Evolutionary conservation across 2,113 vertebrate species (phyloP), one percentile per base, ranked within the genome.

Genomic region (Gambusia holbrooki): DNA sequence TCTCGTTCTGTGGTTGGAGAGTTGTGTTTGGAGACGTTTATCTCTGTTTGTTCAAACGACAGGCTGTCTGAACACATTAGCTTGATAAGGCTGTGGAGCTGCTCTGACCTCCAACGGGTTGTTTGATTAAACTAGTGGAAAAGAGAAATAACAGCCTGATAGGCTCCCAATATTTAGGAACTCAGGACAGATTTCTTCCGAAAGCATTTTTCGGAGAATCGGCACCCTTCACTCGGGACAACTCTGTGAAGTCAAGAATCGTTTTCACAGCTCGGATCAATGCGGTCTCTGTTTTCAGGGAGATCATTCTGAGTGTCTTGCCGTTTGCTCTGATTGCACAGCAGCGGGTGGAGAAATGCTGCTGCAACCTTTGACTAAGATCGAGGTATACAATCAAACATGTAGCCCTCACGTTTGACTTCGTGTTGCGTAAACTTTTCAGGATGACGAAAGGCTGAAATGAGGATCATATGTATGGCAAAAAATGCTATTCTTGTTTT

Each of bases 331-430:
- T 35, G 45, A 27, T 27, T 5, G 29, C 27, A 2, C 33, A 65
- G 45, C 42, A 65, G 48, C 10, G 3, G 5, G n/a, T 61, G 63
- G 32, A 66, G 15, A 35, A 54, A 28, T 28, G 15, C 13, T 12
- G 25, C 22, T 5, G 62, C 25, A 27, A 66, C 73, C 48, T 15
- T 58, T 60, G 65, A 67, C 73, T 15, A 27, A 15, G 51, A 75
- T 75, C 35, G 15, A 61, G 67, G 19, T 14, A 27, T 60, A 22
- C 30, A 19, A 58, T 58, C 72, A 66, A 14, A 58, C 15, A n/a
- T 10, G 22, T 25, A 2, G 29, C n/a, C 25, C 28, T n/a, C 30
- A 28, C 33, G 29, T 73, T 64, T 51, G 62, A 70, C 68, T 70
- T 60, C 28, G 5, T 60, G 33, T 40, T 71, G 9, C 27, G 15